Evolutionary conservation across 2,888 invertebrate genomes (phyloP), one percentile per base, ranked within the genome.

Genomic region (Agonopterix subpropinquella): DNA sequence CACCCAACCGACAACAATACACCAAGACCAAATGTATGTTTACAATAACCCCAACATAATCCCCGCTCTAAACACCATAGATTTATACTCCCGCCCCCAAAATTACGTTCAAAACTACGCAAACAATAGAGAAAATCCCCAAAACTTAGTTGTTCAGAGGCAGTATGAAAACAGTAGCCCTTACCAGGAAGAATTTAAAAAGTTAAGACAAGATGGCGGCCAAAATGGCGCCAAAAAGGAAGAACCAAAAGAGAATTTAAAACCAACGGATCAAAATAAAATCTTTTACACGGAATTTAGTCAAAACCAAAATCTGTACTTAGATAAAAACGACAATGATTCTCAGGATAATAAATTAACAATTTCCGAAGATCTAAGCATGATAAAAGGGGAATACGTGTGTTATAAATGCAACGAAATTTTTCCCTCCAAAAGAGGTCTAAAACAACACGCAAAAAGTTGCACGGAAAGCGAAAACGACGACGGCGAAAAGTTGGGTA

Each of bases 381-480:
- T 77, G 63, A 83, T 86, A 0, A 84, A 80, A 57, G 87, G 87
- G 0, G 83, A 86, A 11, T 87, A 86, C 41, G 47, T 64, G 0
- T 88, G 88, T 51, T 86, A 79, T 41, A 84, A 82, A 47, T 88
- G 88, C 36, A 79, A 75, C 11, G 77, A 79, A 0, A 62, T 81
- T 0, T 84, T 83, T 35, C 73, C 86, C 0, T 80, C 87, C 0
- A 87, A 87, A 48, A 56, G 87, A 8, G 69, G 75, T 0, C 52
- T 88, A 43, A 87, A 86, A 45, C 83, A 85, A 41, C 87, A 87
- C 47, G 67, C 80, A 0, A 87, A 85, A 49, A 53, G 53, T 0
- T 87, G 87, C 41, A 47, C 59, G 0, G 76, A 77, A 0, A 68
- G 61, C 0, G 73, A 63, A 5, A 53, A 42, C 10, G 54, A 68